Conservation (phyloP, 2,113 vertebrate genomes). For the Saguinus imperator region DNA sequence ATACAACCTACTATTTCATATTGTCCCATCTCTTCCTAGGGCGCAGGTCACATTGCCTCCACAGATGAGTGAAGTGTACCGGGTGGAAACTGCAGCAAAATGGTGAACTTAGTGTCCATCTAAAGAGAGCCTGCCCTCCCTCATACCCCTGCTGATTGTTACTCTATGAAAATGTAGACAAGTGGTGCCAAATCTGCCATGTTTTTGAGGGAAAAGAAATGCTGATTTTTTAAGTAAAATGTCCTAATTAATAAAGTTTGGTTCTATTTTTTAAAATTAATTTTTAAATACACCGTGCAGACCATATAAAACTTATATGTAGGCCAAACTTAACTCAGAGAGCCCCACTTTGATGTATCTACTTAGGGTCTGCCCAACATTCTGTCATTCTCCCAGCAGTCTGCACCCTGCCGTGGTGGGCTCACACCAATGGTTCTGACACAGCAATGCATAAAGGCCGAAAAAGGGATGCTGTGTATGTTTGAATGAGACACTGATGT, state of each 20-base stretch:
- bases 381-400: neutral
- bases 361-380: neutral
- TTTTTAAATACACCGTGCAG: neutral
- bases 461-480: neutral
- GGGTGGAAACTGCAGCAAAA: neutral
- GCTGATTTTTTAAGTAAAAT: neutral
- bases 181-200: neutral
- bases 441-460: neutral
- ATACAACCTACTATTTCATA: neutral
- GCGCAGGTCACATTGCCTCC: neutral
- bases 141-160: neutral
- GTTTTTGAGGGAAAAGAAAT: neutral
- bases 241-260: neutral
- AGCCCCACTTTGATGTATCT: neutral
- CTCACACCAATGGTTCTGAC: neutral
- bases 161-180: neutral
- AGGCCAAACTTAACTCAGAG: neutral
- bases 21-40: neutral
- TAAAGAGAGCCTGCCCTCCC: neutral
- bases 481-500: neutral
- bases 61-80: neutral
- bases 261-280: neutral
- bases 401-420: neutral
- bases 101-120: neutral
- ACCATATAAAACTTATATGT: neutral